Percentiles rank a stretch among this genome's conserved stretches.
These are phyloP conservation scores for Peromyscus maniculatus DNA, from an alignment of 2,113 vertebrate species.

Conservation along the genomic window DNA sequence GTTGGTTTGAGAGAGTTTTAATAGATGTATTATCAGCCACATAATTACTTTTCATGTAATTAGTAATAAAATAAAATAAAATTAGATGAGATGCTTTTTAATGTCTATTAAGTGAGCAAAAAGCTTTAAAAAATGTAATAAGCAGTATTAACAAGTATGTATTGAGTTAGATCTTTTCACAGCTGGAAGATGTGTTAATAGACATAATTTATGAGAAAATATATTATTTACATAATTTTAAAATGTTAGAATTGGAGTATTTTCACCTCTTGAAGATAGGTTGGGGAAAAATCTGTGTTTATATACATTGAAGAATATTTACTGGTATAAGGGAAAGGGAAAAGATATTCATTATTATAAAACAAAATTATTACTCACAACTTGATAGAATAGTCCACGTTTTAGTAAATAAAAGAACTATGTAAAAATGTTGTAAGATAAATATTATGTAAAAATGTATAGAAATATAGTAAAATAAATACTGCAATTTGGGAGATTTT, in stretches of 20 bases:
- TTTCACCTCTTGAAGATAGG: conserved; percentile 12
- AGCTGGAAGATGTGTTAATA: background rate
- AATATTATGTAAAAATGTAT: background rate
- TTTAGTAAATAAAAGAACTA: background rate
- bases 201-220: background rate
- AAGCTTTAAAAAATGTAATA: conserved; percentile 6
- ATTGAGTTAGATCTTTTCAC: background rate
- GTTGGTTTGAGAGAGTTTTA: conserved; percentile 30
- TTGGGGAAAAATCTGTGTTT: background rate
- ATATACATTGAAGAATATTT: background rate
- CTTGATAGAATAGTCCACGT: background rate
- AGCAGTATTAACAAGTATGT: background rate
- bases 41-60: conserved; percentile 17
- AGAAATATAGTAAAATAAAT: background rate
- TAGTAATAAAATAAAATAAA: background rate
- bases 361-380: background rate
- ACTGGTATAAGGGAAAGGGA: background rate
- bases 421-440: background rate
- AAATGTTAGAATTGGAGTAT: background rate
- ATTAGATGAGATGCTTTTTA: background rate
- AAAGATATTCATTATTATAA: conserved; percentile 4
- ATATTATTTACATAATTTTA: background rate
- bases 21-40: background rate
- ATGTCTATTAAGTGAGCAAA: background rate
- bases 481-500: background rate